A percentile compares a stretch with the other conserved stretches of the same genome.
phyloP scores from a whole-genome alignment of 2,113 vertebrate genomes.

The Sialia sialis region DNA sequence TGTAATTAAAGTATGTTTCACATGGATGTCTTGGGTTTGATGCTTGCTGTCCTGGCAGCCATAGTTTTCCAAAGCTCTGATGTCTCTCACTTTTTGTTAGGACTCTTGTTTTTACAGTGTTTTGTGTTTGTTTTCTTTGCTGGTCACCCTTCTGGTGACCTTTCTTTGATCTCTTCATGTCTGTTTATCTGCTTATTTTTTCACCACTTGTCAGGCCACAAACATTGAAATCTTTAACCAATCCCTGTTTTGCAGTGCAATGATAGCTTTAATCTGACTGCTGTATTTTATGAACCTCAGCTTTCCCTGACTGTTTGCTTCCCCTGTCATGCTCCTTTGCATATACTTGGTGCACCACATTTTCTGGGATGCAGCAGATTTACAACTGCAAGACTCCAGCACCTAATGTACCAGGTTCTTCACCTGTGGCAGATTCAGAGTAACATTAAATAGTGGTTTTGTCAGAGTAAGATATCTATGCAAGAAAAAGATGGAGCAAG shows the following conservation, averaged over 20 bases:
- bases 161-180: background rate
- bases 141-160: background rate
- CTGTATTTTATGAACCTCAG: background rate
- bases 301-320: background rate
- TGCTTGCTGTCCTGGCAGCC: background rate
- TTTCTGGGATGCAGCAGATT: background rate
- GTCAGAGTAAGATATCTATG: background rate
- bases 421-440: background rate
- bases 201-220: background rate
- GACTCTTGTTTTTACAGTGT: background rate
- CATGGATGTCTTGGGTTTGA: fast-evolving
- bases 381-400: background rate
- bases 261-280: background rate
- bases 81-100: background rate
- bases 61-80: background rate
- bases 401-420: background rate
- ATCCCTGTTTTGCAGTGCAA: background rate
- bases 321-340: background rate
- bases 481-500: background rate
- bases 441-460: background rate
- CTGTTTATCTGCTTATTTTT: background rate
- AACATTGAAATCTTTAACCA: background rate
- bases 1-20: background rate
- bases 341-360: background rate
- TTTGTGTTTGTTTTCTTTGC: background rate